Evolutionary conservation across 2,797 vertebrate species (phyloP).

Genomic region (Echiichthys vipera): DNA sequence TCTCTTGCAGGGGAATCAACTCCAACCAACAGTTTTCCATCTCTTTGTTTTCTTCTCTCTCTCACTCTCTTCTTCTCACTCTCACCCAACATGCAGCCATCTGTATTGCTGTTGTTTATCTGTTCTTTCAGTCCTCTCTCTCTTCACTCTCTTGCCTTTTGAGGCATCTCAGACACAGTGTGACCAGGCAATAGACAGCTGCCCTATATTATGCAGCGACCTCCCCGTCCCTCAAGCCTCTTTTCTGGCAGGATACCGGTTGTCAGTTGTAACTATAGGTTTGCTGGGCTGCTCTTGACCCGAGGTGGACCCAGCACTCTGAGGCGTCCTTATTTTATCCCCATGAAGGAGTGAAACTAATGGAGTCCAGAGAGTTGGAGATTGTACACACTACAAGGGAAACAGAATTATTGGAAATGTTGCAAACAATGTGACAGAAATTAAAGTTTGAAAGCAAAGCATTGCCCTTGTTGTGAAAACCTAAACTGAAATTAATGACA

Average conservation of each 20-base stretch:
- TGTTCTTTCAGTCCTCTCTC: slow-evolving; percentile 25
- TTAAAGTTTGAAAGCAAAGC: slow-evolving; percentile 6
- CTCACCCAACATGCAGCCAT: slow-evolving; percentile 6
- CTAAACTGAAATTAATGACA: slow-evolving; percentile 7
- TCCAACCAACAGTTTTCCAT: slow-evolving; percentile 41
- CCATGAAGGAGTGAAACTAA: slow-evolving; percentile 61
- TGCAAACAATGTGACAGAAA: slow-evolving; percentile 10
- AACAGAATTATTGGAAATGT: slow-evolving; percentile 22
- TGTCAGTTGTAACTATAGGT: slow-evolving; percentile 70
- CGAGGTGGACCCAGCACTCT: slow-evolving; percentile 59
- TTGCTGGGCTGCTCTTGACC: slow-evolving; percentile 65
- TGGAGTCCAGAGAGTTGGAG: slow-evolving; percentile 42
- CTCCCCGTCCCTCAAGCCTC: slow-evolving; percentile 23
- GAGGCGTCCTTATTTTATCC: slow-evolving; percentile 52
- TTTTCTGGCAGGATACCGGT: slow-evolving; percentile 68
- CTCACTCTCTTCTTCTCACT: slow-evolving; percentile 3
- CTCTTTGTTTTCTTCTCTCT: slow-evolving; percentile 6
- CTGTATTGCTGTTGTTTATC: slow-evolving; percentile 34
- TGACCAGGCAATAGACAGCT: slow-evolving; percentile 73
- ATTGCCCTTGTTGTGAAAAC: background rate
- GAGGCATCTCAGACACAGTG: slow-evolving; percentile 52
- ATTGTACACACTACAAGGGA: slow-evolving; percentile 6
- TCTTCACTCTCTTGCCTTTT: slow-evolving; percentile 34
- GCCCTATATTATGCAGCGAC: slow-evolving; percentile 39
- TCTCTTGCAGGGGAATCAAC: slow-evolving; percentile 46